Evolutionary conservation across 2,797 vertebrate species (phyloP), one percentile per base, ranked within the genome.

Genomic region (Knipowitschia caucasica): DNA sequence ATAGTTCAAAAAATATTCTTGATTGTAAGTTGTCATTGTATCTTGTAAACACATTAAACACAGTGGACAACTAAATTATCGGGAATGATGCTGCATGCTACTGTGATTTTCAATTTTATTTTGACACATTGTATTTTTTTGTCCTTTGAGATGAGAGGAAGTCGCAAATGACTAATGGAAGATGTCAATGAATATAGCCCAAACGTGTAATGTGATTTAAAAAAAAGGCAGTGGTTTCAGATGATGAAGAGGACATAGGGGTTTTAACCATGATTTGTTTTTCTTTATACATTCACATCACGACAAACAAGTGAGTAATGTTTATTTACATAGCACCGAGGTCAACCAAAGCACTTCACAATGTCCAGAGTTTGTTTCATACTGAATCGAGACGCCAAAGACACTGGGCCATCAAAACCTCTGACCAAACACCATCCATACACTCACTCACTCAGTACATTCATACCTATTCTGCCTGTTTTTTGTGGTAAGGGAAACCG

Each of bases 1-100:
- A 58, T 11, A 47, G 55, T 39, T 36, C 50, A 36, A 25, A 39
- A 54, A 24, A 18, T 39, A 43, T 44, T 39, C n/a, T 39, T 62
- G 21, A 47, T 47, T 40, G 44, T 21, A 59, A 2, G 2, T 8
- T 45, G 61, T 62, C 35, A 3, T 47, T 46, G 50, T 7, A 7
- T 30, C 17, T 20, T 12, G 27, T 30, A 10, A 12, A 18, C 15
- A 11, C 12, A 26, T 44, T 44, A 24, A 25, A 43, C 5, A 26
- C 26, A 7, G 14, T 26, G 25, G 24, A 15, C 42, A 26, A 44
- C 17, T 40, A 9, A 40, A 40, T 23, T 38, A 38, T 38, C 2
- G 18, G 3, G 35, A 3, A 3, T 5, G 40, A n/a, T 14, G 7
- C 5, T 25, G 6, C 20, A 12, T 40, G 20, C 20, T 14, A 2